These are phyloP conservation scores for Philereme transversata DNA, from an alignment of 2,888 invertebrate genomes.

Conservation along the genomic window DNA sequence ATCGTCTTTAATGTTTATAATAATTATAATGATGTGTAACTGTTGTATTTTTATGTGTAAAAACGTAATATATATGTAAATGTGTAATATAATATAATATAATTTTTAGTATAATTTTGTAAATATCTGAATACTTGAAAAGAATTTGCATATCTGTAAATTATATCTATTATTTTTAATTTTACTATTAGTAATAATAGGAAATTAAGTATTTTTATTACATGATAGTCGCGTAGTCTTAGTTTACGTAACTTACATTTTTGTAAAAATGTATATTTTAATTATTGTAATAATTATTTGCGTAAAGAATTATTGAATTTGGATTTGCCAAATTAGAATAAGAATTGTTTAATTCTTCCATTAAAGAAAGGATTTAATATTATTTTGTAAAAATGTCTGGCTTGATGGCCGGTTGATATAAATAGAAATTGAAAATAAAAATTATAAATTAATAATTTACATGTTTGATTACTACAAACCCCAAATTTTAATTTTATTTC, in stretches of 20 bases:
- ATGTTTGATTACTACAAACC: constrained; percentile 59
- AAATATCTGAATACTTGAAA: constrained; percentile 65
- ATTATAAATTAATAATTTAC: constrained; percentile 69
- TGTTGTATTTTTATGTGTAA: constrained; percentile 46
- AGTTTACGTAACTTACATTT: constrained; percentile 67
- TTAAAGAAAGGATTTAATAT: constrained; percentile 70
- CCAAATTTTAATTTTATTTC: no score
- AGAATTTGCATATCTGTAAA: constrained; percentile 71
- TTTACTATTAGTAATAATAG: constrained; percentile 62
- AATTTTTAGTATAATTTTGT: constrained; percentile 60
- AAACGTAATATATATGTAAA: constrained; percentile 62
- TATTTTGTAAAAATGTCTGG: constrained; percentile 81
- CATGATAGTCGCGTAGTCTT: constrained; percentile 63
- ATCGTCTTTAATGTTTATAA: constrained; percentile 23
- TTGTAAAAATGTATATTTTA: constrained; percentile 82
- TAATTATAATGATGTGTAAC: constrained; percentile 17
- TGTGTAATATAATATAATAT: constrained; percentile 67
- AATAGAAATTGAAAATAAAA: constrained; percentile 80
- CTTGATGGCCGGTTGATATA: constrained; percentile 67
- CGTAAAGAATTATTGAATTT: constrained; percentile 74
- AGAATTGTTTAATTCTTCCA: constrained; percentile 79
- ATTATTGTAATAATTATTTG: constrained; percentile 76
- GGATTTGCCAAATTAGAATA: constrained; percentile 81
- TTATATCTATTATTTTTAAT: constrained; percentile 47
- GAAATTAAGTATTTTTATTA: constrained; percentile 73